Percentiles rank a stretch among this genome's conserved stretches.
Evolutionary conservation across 2,113 vertebrate species (phyloP).

Genomic region (Sterrhoptilus dennistouni): DNA sequence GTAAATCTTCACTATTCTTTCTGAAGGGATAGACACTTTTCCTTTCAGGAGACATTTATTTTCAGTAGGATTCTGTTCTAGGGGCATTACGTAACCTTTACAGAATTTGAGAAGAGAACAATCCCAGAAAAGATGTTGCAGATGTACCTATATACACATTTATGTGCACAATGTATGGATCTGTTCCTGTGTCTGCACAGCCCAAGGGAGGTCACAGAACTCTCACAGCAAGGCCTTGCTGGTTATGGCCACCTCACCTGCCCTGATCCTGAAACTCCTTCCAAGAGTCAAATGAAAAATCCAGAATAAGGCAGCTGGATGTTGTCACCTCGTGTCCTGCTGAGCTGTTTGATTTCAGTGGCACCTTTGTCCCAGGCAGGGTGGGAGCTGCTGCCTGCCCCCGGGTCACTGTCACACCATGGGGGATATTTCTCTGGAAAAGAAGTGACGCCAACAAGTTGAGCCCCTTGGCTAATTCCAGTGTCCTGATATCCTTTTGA

Average conservation of each 20-base stretch:
- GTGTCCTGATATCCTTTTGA: background rate
- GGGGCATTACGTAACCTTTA: background rate
- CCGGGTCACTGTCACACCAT: too few relatives aligned
- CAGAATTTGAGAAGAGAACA: background rate
- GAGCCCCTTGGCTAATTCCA: background rate
- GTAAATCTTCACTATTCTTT: background rate
- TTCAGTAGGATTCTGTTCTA: slow-evolving; percentile 1
- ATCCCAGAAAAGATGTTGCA: background rate
- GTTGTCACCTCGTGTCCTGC: background rate
- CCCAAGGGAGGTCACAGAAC: background rate
- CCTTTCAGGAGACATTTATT: background rate
- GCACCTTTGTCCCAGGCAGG: background rate
- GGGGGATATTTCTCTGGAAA: background rate
- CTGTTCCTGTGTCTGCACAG: background rate
- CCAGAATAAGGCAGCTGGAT: background rate
- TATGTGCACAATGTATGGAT: background rate
- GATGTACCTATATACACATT: background rate
- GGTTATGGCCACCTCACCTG: background rate
- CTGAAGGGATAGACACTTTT: slow-evolving; percentile 1
- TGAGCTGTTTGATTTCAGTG: background rate
- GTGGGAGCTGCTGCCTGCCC: background rate
- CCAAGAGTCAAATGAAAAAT: background rate
- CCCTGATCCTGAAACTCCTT: background rate
- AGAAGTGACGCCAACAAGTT: background rate
- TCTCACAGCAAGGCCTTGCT: background rate